Evolutionary conservation across 2,888 invertebrate genomes (phyloP).

Genomic region (Trachelus stipa): DNA sequence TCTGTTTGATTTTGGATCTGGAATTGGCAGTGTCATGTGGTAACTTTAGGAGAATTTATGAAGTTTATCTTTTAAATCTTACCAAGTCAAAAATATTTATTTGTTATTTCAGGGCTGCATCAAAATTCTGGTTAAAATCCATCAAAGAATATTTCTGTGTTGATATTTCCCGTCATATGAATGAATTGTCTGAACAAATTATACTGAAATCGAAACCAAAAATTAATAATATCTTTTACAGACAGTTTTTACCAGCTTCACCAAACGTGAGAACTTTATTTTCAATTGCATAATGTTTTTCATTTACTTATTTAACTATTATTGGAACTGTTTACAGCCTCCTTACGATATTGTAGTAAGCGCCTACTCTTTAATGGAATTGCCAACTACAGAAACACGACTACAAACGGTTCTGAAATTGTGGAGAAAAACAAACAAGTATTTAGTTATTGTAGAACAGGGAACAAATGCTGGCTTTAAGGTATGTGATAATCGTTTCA

Average conservation of each 20-base stretch:
- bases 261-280: constrained; percentile 64
- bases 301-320: constrained; percentile 20
- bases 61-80: constrained; percentile 11
- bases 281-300: background rate
- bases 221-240: constrained; percentile 75
- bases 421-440: constrained; percentile 88
- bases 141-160: constrained; percentile 88
- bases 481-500: constrained; percentile 59
- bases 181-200: constrained; percentile 81
- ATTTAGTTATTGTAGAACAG: constrained; percentile 85
- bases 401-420: constrained; percentile 79
- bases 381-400: constrained; percentile 76
- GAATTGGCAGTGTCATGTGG: constrained; percentile 89
- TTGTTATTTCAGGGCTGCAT: constrained; percentile 74
- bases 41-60: constrained; percentile 44
- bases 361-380: constrained; percentile 84
- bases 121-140: constrained; percentile 76
- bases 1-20: constrained; percentile 93
- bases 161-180: constrained; percentile 85
- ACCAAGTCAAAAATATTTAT: constrained; percentile 16
- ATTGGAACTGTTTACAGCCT: constrained; percentile 63
- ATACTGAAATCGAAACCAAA: constrained; percentile 73
- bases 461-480: constrained; percentile 86
- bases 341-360: constrained; percentile 85
- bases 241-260: constrained; percentile 84